Percentiles rank a stretch among this genome's conserved stretches.
Evolutionary conservation across 2,888 invertebrate species (phyloP).

Genomic region (Lepetodrilus schrolli): DNA sequence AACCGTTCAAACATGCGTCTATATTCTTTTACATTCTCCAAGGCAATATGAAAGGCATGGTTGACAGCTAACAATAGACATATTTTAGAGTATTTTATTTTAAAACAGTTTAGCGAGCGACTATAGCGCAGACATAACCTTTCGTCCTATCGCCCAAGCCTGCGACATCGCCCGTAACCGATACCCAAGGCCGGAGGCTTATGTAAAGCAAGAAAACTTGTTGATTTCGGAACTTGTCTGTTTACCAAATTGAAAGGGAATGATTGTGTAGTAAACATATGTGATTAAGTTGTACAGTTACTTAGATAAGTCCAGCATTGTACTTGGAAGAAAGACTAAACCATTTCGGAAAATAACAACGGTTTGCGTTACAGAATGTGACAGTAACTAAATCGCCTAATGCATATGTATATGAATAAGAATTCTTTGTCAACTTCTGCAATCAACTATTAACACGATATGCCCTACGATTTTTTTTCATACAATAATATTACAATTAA

Average conservation of each 20-base stretch:
- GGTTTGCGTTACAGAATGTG: too few species aligned
- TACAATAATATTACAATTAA: too few species aligned
- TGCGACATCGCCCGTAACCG: background rate
- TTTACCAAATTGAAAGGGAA: background rate
- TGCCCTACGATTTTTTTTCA: too few species aligned
- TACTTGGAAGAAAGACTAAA: background rate
- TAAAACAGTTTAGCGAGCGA: constrained; percentile 7
- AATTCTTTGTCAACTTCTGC: too few species aligned
- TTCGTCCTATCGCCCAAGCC: background rate
- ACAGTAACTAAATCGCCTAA: too few species aligned
- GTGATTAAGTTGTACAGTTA: background rate
- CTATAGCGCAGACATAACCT: too few species aligned
- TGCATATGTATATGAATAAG: too few species aligned
- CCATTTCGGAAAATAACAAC: background rate
- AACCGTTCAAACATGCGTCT: background rate
- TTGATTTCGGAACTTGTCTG: background rate
- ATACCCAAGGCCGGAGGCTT: background rate
- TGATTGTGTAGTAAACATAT: background rate
- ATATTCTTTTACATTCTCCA: background rate
- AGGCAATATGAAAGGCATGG: background rate
- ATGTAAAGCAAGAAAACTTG: background rate
- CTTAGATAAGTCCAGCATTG: background rate
- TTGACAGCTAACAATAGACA: background rate
- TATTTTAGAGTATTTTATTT: constrained; percentile 21
- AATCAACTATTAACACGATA: too few species aligned